Evolutionary conservation across 1,140 invertebrate species (phyloP), one percentile per base, ranked within the genome.

Genomic region (Drosophila pachea): DNA sequence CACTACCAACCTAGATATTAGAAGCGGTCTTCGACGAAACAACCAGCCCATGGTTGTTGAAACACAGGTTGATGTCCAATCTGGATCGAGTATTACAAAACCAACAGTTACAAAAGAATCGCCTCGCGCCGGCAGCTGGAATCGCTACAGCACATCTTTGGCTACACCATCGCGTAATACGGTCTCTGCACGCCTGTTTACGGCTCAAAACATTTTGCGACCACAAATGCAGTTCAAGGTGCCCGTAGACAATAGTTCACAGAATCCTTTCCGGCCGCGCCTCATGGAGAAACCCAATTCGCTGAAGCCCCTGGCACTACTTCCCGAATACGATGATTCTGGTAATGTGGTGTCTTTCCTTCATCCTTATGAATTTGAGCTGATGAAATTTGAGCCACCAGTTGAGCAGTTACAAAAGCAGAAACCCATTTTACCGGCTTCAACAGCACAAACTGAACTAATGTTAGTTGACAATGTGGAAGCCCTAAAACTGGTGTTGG

Each of bases 281-380:
- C 93, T 99, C 9, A 94, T 91, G 48, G 93, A 95, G 9, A 99
- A 99, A 90, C 97, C 96, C 0, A 97, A 99, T 90, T 94, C 94
- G 7, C 86, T 97, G 0, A 95, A 95, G 83, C 95, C 97, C 0
- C 89, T 98, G 4, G 93, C 94, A 1, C 90, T 95, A 50, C 88
- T 94, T 6, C 94, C 94, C 56, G 91, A 93, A 70, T 92, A 92
- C 71, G 93, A 93, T 71, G 93, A 93, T 7, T 87, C 91, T 38
- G 93, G 93, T 0, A 91, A 91, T 52, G 76, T 91, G 14, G 89
- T 91, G 2, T 91, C 90, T n/a, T 96, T 92, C 89, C 92, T 93
- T 72, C 97, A 99, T 92, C 98, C 97, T 0, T 99, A 99, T 89
- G 93, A 96, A 88, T 92, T 92, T 87, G 97, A 99, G 90, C 86